These are phyloP conservation scores for Morphnarchus princeps DNA, from an alignment of 2,113 vertebrate species.

Conservation along the genomic window DNA sequence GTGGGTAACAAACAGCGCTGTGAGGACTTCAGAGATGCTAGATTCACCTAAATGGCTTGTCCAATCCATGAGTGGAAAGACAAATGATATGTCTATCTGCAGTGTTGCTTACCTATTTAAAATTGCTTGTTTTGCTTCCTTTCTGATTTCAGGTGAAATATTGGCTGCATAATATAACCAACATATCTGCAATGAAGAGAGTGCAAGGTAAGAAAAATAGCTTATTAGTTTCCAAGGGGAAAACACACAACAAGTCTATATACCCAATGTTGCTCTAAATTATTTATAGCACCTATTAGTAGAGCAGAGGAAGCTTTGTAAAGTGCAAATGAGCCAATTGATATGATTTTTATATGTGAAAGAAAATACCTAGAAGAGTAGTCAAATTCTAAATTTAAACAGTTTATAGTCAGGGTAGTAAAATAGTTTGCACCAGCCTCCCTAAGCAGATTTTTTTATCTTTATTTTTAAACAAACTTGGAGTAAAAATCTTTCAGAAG, in stretches of 20 bases:
- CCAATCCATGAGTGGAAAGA: neutral
- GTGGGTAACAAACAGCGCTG: neutral
- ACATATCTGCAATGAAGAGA: neutral
- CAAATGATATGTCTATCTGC: neutral
- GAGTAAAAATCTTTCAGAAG: neutral
- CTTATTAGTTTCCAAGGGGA: neutral
- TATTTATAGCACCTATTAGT: slow-evolving; percentile 7
- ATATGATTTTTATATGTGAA: neutral
- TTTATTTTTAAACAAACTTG: neutral
- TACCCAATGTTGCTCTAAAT: neutral
- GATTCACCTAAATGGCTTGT: neutral
- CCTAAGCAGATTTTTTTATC: neutral
- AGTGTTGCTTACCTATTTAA: neutral
- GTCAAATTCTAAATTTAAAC: neutral
- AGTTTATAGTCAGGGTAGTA: neutral
- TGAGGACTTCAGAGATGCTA: neutral
- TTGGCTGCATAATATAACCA: neutral
- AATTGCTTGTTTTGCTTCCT: neutral
- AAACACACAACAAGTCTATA: neutral
- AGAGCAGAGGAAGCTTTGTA: neutral
- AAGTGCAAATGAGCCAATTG: slow-evolving; percentile 24
- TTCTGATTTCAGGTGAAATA: neutral
- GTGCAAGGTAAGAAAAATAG: neutral
- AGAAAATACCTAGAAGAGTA: neutral
- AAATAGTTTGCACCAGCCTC: neutral